Conservation (phyloP, 2,888 invertebrate species). For the Chelonus formosanus region DNA sequence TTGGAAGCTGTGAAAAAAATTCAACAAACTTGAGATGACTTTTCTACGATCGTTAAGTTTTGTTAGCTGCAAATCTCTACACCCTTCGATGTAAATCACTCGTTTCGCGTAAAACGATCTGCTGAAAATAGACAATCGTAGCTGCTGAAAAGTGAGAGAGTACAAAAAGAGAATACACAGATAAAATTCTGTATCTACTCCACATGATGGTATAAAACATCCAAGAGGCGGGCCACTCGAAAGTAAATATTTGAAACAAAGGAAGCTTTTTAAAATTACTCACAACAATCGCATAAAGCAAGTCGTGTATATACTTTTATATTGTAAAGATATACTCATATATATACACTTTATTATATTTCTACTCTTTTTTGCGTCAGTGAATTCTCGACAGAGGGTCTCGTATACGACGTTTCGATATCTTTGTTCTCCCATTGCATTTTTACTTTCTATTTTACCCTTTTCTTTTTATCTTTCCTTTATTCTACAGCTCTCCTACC, state of each 20-base stretch:
- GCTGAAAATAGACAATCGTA: conserved; percentile 25
- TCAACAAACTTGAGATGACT: conserved; percentile 5
- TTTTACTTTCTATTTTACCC: conserved; percentile 1
- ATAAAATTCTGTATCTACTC: neutral
- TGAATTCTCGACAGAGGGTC: neutral
- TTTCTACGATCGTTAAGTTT: conserved; percentile 6
- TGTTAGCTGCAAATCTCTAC: conserved; percentile 29
- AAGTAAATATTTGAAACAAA: conserved; percentile 28
- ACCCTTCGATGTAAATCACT: conserved; percentile 29
- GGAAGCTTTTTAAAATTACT: conserved; percentile 26
- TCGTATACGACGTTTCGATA: neutral
- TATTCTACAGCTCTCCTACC: neutral
- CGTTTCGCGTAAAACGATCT: conserved; percentile 22
- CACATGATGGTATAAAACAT: conserved; percentile 12
- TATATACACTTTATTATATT: conserved; percentile 17
- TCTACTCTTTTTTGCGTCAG: conserved; percentile 4
- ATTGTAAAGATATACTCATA: neutral
- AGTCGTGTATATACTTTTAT: neutral
- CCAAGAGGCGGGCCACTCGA: conserved; percentile 24
- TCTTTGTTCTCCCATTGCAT: neutral
- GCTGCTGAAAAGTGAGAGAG: conserved; percentile 9
- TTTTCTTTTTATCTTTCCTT: neutral
- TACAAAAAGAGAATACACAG: neutral
- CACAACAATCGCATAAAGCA: conserved; percentile 20
- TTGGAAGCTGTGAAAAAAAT: no score